These are phyloP conservation scores for Tragelaphus scriptus DNA, from an alignment of 2,113 vertebrate species.

Conservation along the genomic window DNA sequence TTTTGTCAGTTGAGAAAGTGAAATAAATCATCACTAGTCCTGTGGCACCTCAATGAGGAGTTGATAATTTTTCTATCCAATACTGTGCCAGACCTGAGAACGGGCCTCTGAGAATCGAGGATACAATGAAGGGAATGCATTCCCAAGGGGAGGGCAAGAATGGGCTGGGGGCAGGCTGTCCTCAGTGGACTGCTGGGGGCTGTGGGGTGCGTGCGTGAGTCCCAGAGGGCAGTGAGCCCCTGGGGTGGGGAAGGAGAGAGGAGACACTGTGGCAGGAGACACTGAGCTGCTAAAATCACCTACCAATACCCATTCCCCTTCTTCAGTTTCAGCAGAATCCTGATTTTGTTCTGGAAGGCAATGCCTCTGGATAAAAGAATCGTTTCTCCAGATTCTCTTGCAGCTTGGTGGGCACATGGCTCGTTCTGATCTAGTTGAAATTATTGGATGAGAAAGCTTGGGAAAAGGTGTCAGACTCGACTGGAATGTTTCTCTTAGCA, in stretches of 20 bases:
- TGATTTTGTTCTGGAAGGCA: neutral
- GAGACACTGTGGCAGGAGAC: neutral
- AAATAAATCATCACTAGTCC: neutral
- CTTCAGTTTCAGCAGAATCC: neutral
- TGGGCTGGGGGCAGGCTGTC: neutral
- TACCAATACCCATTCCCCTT: neutral
- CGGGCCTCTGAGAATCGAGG: neutral
- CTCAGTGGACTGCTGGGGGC: neutral
- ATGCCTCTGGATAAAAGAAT: neutral
- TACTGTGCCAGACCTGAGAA: neutral
- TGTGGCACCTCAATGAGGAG: neutral
- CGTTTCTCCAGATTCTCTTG: neutral
- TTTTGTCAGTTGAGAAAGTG: neutral
- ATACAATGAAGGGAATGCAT: neutral
- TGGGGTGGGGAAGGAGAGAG: neutral
- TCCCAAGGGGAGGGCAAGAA: neutral
- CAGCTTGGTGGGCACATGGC: neutral
- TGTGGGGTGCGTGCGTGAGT: rapidly evolving
- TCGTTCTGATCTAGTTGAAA: neutral
- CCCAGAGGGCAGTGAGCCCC: neutral
- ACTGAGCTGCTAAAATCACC: neutral
- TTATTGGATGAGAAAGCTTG: neutral
- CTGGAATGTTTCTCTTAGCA: neutral
- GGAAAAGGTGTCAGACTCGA: neutral
- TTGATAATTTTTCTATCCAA: neutral